phyloP scores from a whole-genome alignment of 2,797 vertebrate species.

The Pithecia hirsuta region DNA sequence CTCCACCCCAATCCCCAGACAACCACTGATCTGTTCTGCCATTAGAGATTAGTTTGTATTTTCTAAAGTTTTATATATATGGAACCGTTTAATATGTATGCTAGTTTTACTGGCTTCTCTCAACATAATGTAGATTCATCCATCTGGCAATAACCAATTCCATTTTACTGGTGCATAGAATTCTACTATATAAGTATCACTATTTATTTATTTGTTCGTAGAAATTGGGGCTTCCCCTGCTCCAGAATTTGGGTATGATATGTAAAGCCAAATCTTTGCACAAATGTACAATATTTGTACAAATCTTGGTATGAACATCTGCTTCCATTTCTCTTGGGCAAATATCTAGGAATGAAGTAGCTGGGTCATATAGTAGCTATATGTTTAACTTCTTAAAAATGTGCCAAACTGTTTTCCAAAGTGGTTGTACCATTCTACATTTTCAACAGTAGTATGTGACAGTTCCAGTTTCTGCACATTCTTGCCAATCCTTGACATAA shows the following conservation, averaged over 20 bases:
- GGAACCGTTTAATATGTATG: neutral
- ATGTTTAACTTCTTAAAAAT: neutral
- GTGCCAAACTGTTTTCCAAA: neutral
- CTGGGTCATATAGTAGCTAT: neutral
- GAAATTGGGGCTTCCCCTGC: neutral
- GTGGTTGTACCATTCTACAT: neutral
- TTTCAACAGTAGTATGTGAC: neutral
- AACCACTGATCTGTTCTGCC: neutral
- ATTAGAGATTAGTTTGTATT: neutral
- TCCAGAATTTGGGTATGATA: neutral
- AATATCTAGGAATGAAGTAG: neutral
- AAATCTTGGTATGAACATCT: neutral
- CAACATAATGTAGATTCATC: neutral
- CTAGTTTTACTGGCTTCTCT: neutral
- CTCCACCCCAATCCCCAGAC: neutral
- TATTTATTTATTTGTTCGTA: neutral
- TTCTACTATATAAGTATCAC: neutral
- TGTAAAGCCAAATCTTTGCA: neutral
- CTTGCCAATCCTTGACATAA: neutral
- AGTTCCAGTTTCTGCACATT: neutral
- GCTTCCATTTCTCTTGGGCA: neutral
- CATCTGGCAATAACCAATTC: neutral
- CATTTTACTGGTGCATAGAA: neutral
- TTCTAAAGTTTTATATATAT: neutral
- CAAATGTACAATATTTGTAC: neutral